Evolutionary conservation across 2,113 vertebrate species (phyloP), one percentile per base, ranked within the genome.

Genomic region (Ptilonorhynchus violaceus): DNA sequence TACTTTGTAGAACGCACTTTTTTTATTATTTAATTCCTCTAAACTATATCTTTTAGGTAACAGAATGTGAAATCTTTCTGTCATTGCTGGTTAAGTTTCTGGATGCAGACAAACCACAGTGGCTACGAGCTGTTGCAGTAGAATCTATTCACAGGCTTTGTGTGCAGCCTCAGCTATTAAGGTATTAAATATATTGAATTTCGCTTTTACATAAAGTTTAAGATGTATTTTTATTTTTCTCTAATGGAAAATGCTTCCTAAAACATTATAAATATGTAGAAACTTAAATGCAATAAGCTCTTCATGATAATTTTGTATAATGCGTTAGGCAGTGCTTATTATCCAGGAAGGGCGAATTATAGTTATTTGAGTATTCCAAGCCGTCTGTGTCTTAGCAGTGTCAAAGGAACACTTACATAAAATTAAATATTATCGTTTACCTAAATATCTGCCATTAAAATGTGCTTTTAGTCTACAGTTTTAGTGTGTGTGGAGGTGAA

Each of bases 21-120:
- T 89, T 56, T 81, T 85, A 58, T 80, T n/a, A 23, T 83, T 70
- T 64, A 67, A 93, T 81, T 31, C 6, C 23, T 85, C 24, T 89
- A 39, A 92, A 89, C 30, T 67, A 0, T 93, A 18, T 70, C 47
- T 97, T 98, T 60, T 96, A 99, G 99, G 99, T 99, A 96, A 99
- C 99, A 3, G 99, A 99, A 98, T 99, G 99, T 97, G 99, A 99
- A 98, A 99, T 99, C 96, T 99, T 99, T 97, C 96, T 99, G 85
- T 99, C 99, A 63, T 98, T 99, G 90, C 97, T 99, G 97, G 99
- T 99, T 95, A 99, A 99, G 96, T 99, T 99, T 97, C 98, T 99
- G 98, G 99, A 99, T 95, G 99, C 99, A 73, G 99, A 99, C 98
- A 99, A 99, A 96, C 99, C 99, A 15, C 99, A 99, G 98, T 99